These are phyloP conservation scores for Sebastiscus albofasciatus DNA, from an alignment of 2,797 vertebrate genomes.

Conservation along the genomic window DNA sequence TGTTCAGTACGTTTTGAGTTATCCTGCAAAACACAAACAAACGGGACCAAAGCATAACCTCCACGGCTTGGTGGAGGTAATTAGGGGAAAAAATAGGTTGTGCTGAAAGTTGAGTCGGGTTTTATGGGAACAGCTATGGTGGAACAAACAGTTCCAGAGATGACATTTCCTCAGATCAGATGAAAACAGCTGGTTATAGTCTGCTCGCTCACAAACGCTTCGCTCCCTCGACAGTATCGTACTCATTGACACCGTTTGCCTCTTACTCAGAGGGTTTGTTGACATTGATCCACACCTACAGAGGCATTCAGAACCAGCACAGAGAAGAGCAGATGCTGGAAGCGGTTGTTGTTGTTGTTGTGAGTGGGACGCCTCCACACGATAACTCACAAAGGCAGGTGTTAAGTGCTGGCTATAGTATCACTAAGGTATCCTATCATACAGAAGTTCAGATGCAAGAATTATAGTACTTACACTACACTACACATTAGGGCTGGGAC, in stretches of 20 bases:
- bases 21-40: constrained; percentile 7
- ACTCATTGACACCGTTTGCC: constrained; percentile 49
- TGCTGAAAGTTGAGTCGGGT: background rate
- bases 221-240: constrained; percentile 17
- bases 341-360: constrained; percentile 31
- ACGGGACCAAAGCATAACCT: background rate
- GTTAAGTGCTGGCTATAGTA: constrained; percentile 40
- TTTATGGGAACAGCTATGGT: background rate
- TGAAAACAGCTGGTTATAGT: constrained; percentile 22
- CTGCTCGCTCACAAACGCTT: constrained; percentile 14
- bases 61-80: background rate
- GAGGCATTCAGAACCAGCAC: constrained; percentile 36
- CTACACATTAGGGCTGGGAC: background rate
- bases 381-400: constrained; percentile 20
- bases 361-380: constrained; percentile 21
- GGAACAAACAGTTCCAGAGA: constrained; percentile 19
- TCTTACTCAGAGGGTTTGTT: constrained; percentile 41
- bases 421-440: background rate
- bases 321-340: constrained; percentile 34
- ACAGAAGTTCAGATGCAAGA: background rate
- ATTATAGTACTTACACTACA: background rate
- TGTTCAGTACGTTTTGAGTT: background rate
- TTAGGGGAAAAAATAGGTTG: background rate
- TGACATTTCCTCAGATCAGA: constrained; percentile 32
- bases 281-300: constrained; percentile 65